Conservation (phyloP, 2,113 vertebrate species). For the Mus musculus region GRCm39 chr2:35092501-35093000, state of each 20-base stretch:
- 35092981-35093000: neutral
- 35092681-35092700: neutral
- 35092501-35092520: conserved; percentile 11
- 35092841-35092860: neutral
- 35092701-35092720: too few relatives aligned
- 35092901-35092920: neutral
- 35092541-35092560: neutral
- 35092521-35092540: neutral
- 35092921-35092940: neutral
- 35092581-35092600: neutral
- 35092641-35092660: neutral
- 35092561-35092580: neutral
- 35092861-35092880: neutral
- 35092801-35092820: neutral
- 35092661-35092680: neutral
- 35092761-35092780: neutral
- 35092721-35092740: neutral
- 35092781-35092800: neutral
- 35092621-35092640: neutral
- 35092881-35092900: neutral
- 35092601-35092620: neutral
- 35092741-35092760: neutral
- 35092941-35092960: neutral
- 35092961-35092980: neutral
- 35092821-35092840: neutral